Evolutionary conservation across 2,888 invertebrate species (phyloP).

Genomic region (Sycophila texana): DNA sequence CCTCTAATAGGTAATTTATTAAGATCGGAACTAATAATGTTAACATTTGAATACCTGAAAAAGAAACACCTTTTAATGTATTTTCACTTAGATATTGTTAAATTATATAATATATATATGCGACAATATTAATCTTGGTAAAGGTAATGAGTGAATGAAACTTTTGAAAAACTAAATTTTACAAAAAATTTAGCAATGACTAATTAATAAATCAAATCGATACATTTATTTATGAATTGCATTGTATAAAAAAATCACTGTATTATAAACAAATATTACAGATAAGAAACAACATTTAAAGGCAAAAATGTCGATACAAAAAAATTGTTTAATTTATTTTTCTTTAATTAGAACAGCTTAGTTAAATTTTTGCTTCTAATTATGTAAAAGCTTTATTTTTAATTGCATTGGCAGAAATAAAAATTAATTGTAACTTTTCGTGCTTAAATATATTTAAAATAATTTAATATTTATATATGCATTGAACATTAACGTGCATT

Average conservation of each 20-base stretch:
- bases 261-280: neutral
- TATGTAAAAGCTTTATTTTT: no score
- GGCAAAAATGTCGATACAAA: neutral
- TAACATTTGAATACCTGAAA: conserved; percentile 90
- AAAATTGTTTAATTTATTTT: neutral
- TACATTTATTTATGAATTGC: no score
- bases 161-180: no score
- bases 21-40: conserved; percentile 93
- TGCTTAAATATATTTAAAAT: neutral
- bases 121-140: no score
- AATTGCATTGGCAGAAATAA: neutral
- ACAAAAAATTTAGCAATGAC: no score
- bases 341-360: neutral
- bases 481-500: conserved; percentile 23
- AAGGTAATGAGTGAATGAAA: no score
- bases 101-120: neutral
- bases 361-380: no score
- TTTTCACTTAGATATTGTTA: neutral
- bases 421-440: neutral
- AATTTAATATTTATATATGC: neutral
- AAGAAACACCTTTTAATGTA: neutral
- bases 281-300: neutral
- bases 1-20: conserved; percentile 88
- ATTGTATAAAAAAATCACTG: neutral
- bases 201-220: neutral